Evolutionary conservation across 37 sponge, comb jelly and placozoan genomes (phyloP), one percentile per base, ranked within the genome.

Genomic region (Tethya wilhelma): DNA sequence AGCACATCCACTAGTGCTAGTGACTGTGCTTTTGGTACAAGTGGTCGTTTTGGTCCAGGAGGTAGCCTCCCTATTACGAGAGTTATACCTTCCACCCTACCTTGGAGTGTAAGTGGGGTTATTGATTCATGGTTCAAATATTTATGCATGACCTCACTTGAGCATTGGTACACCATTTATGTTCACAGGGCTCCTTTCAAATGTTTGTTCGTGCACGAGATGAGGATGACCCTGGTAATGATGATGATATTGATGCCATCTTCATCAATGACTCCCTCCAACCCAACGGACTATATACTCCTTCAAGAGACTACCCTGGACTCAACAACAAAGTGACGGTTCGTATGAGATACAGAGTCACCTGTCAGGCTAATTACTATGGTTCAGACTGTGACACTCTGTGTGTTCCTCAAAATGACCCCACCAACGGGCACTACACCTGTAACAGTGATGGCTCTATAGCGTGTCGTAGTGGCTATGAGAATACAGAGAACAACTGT

Each of bases 131-230:
- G 9, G 14, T 14, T 49, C 14, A 19, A 49, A 49, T 49, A 19
- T 49, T 49, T 49, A 49, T 49, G 14, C 9, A 49, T 49, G 14
- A 19, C 14, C 9, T 49, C 14, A 49, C 14, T 67, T 67, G 34
- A 25, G 38, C 14, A 36, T 38, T 37, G 29, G 38, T 67, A 45
- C 28, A 45, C 72, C 26, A 12, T 11, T 17, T 41, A 12, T 44
- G 25, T 43, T 38, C 38, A 28, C 38, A 80, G 80, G 70, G 58
- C 23, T 57, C 4, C n/a, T 80, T 80, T 26, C 80, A 69, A 31
- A 31, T 80, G 44, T 69, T 41, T 44, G 59, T 80, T 20, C 3
- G 32, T 40, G 80, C 69, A 59, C 2, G 12, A 6, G 80, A 70
- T 23, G 56, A 66, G 7, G 53, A 65, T 30, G 1, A 14, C 12